A percentile compares a stretch with the other conserved stretches of the same genome.
phyloP scores from a whole-genome alignment of 2,113 vertebrate genomes.

The Oncorhynchus tshawytscha region DNA sequence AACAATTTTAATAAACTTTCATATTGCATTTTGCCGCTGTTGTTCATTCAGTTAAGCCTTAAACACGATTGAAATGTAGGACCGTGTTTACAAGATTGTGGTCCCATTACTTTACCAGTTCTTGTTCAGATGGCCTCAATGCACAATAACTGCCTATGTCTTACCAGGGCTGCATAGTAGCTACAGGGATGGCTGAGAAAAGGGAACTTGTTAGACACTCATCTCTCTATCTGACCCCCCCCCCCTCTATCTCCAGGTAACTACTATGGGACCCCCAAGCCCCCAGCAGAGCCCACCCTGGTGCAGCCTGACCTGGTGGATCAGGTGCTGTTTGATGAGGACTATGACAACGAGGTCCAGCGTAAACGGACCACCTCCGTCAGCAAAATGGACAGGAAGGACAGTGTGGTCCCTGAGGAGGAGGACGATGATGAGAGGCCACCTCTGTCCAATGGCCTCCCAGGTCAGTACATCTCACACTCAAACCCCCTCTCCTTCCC shows the following conservation, averaged over 20 bases:
- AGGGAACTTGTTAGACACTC: background rate
- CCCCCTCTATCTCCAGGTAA: conserved; percentile 76
- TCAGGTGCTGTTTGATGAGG: conserved; percentile 95
- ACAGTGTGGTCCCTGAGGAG: conserved; percentile 92
- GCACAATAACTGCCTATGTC: background rate
- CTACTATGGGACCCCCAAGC: conserved; percentile 96
- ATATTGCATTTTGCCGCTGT: no score
- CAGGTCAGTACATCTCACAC: conserved; percentile 74
- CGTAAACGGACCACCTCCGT: conserved; percentile 94
- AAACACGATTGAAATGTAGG: no score
- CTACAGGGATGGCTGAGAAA: no score
- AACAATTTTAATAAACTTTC: no score
- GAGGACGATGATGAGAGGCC: conserved; percentile 95
- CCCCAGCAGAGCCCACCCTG: conserved; percentile 91
- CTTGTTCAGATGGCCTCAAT: no score
- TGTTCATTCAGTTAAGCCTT: no score
- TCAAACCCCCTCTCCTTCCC: background rate
- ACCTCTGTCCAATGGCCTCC: conserved; percentile 81
- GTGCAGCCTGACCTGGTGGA: conserved; percentile 95
- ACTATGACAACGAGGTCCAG: conserved; percentile 91
- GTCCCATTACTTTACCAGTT: no score
- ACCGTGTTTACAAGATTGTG: conserved; percentile 32
- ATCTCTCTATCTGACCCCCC: background rate
- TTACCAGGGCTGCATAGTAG: no score
- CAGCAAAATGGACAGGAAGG: conserved; percentile 96